Percentiles rank a stretch among this genome's conserved stretches.
These are phyloP conservation scores for Odontesthes bonariensis DNA, from an alignment of 2,113 vertebrate species.

Conservation along the genomic window DNA sequence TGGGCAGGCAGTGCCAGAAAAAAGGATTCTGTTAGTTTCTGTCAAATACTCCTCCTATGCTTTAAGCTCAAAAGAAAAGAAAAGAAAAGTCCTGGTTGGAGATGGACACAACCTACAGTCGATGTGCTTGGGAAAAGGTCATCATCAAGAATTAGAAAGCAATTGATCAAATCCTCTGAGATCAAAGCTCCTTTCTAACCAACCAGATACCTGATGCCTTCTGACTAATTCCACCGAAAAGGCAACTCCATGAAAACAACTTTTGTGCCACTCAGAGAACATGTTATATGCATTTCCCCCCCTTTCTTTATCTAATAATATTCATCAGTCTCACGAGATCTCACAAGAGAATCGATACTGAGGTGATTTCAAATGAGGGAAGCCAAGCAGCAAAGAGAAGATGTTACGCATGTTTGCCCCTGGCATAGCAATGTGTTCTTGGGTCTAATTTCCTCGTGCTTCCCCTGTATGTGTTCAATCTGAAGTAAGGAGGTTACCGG, in stretches of 20 bases:
- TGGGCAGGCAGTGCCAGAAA: constrained; percentile 12
- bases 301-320: too few relatives aligned
- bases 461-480: not conserved
- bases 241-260: not conserved
- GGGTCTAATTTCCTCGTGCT: not conserved
- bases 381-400: not conserved
- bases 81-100: not conserved
- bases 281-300: not conserved
- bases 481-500: not conserved
- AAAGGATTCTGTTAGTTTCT: not conserved
- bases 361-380: too few relatives aligned
- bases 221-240: not conserved
- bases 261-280: not conserved
- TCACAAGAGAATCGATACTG: too few relatives aligned
- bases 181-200: not conserved
- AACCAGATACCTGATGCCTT: not conserved
- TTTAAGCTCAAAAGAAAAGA: not conserved
- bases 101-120: not conserved
- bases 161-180: not conserved
- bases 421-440: not conserved
- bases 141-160: not conserved
- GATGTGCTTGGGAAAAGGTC: not conserved
- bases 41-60: constrained; percentile 8
- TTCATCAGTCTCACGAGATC: too few relatives aligned
- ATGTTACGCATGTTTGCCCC: constrained; percentile 2